These are phyloP conservation scores for Diploscapter pachys DNA, from an alignment of 1,140 invertebrate genomes.

Conservation along the genomic window DNA sequence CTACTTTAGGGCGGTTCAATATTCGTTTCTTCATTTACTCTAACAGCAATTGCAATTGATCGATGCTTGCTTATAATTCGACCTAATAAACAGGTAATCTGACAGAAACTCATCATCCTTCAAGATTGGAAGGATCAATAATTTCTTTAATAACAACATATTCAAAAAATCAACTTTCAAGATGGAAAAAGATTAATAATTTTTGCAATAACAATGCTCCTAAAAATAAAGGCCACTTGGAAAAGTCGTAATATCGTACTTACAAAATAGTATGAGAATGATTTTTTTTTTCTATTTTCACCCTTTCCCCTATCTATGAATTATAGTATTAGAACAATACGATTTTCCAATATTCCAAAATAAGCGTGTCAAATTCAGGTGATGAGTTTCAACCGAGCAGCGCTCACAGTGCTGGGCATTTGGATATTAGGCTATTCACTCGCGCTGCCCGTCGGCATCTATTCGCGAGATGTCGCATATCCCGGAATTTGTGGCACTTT, in stretches of 20 bases:
- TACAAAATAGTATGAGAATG: neutral
- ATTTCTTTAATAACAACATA: too few species aligned
- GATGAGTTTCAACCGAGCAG: slow-evolving; percentile 47
- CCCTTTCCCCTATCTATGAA: neutral
- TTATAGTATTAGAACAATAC: neutral
- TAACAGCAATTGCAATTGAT: slow-evolving; percentile 57
- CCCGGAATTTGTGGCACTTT: slow-evolving; percentile 52
- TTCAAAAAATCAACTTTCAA: too few species aligned
- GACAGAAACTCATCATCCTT: too few species aligned
- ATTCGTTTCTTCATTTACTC: slow-evolving; percentile 57
- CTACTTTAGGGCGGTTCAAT: slow-evolving; percentile 55
- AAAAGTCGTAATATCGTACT: too few species aligned
- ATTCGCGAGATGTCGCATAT: slow-evolving; percentile 43
- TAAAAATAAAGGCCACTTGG: too few species aligned
- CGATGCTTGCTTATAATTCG: slow-evolving; percentile 53
- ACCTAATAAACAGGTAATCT: slow-evolving; percentile 46
- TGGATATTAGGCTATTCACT: slow-evolving; percentile 54
- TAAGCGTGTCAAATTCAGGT: slow-evolving; percentile 37
- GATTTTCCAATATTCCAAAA: slow-evolving; percentile 1
- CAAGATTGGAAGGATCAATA: too few species aligned
- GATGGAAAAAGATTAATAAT: too few species aligned
- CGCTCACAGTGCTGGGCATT: slow-evolving; percentile 48
- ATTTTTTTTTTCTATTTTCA: neutral
- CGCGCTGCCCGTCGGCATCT: slow-evolving; percentile 54
- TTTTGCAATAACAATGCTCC: too few species aligned